A percentile compares a stretch with the other conserved stretches of the same genome.
Conservation (phyloP, 2,888 invertebrate genomes). For the Cyclophora albipunctata region DNA sequence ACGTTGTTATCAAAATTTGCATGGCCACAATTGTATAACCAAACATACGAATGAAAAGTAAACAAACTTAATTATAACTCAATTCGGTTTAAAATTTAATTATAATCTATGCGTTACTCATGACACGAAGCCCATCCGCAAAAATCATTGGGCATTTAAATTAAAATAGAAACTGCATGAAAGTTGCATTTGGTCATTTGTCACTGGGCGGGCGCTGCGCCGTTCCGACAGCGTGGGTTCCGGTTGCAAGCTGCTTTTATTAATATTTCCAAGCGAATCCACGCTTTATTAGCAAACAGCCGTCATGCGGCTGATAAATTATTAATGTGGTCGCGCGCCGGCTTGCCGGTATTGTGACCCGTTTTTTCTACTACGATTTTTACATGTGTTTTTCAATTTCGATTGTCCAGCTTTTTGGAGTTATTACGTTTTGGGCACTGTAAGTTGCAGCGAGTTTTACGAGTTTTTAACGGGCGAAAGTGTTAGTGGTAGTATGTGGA, state of each 20-base stretch:
- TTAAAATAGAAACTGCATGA: slow-evolving; percentile 66
- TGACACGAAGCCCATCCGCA: not conserved
- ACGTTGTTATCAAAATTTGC: too few relatives aligned
- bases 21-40: too few relatives aligned
- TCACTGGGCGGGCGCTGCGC: slow-evolving; percentile 47
- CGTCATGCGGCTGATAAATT: slow-evolving; percentile 75
- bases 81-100: too few relatives aligned
- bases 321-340: slow-evolving; percentile 69
- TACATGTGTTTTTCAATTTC: slow-evolving; percentile 29
- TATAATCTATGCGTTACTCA: too few relatives aligned
- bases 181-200: slow-evolving; percentile 67
- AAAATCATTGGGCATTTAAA: slow-evolving; percentile 37
- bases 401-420: slow-evolving; percentile 13
- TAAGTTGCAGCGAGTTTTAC: not conserved
- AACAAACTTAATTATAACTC: too few relatives aligned
- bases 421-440: not conserved
- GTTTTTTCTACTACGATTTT: slow-evolving; percentile 39
- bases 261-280: slow-evolving; percentile 73
- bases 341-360: slow-evolving; percentile 52
- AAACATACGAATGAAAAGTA: too few relatives aligned
- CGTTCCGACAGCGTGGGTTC: slow-evolving; percentile 51
- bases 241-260: slow-evolving; percentile 70
- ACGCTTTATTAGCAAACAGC: slow-evolving; percentile 75
- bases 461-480: not conserved
- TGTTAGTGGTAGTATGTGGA: too few relatives aligned